These are phyloP conservation scores for Drosophila barbarae DNA, from an alignment of 2,888 invertebrate species.

Conservation along the genomic window DNA sequence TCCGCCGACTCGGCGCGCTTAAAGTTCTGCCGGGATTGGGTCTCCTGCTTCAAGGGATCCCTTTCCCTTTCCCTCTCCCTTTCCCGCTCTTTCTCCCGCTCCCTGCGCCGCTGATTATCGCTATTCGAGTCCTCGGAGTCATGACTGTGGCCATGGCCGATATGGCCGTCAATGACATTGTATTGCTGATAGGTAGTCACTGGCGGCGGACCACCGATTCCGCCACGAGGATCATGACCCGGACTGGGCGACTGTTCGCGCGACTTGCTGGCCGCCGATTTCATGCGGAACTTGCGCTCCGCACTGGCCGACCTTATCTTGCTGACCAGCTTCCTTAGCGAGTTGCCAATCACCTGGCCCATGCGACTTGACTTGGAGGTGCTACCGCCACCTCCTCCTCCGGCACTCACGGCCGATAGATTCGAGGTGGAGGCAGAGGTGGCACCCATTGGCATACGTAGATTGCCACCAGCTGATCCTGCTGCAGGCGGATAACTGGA, in stretches of 20 bases:
- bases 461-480: conserved; percentile 13
- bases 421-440: conserved; percentile 72
- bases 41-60: conserved; percentile 49
- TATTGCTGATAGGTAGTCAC: conserved; percentile 79
- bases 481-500: conserved; percentile 50
- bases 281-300: conserved; percentile 84
- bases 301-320: conserved; percentile 89
- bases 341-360: conserved; percentile 87
- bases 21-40: conserved; percentile 41
- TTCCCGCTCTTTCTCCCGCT: conserved; percentile 5
- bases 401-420: conserved; percentile 58
- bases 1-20: conserved; percentile 52
- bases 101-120: conserved; percentile 42
- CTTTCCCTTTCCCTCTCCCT: not conserved
- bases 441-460: conserved; percentile 60
- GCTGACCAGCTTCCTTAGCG: conserved; percentile 89
- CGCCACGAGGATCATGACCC: conserved; percentile 35
- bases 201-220: conserved; percentile 1
- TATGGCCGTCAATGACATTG: conserved; percentile 80
- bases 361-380: conserved; percentile 79
- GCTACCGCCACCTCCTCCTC: conserved; percentile 25
- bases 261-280: conserved; percentile 80
- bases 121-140: conserved; percentile 59
- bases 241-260: conserved; percentile 81
- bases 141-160: conserved; percentile 62